These are phyloP conservation scores for Sebastes matsubarae DNA, from an alignment of 2,797 vertebrate species.

Conservation along the genomic window DNA sequence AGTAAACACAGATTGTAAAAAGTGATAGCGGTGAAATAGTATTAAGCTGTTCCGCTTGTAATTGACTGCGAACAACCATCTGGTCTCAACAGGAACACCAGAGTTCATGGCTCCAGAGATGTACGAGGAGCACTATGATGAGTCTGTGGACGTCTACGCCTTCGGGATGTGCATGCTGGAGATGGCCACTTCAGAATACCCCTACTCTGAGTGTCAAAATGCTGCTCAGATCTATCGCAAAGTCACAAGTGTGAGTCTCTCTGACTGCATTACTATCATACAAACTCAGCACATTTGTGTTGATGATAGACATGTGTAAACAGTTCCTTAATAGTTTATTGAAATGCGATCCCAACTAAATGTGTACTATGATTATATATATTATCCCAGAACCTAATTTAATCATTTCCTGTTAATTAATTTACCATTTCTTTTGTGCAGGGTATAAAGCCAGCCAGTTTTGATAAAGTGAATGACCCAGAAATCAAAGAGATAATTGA, in stretches of 20 bases:
- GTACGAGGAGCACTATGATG: conserved; percentile 98
- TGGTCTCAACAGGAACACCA: conserved; percentile 78
- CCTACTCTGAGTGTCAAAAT: conserved; percentile 97
- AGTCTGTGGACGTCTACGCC: conserved; percentile 96
- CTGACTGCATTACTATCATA: neutral
- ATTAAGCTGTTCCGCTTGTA: neutral
- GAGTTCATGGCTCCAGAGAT: conserved; percentile 94
- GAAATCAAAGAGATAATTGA: conserved; percentile 98
- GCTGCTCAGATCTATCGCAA: conserved; percentile 98
- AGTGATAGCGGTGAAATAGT: neutral
- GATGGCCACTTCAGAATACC: conserved; percentile 97
- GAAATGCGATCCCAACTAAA: neutral
- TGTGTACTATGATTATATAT: neutral
- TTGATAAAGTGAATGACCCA: conserved; percentile 94
- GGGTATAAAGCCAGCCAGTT: conserved; percentile 97
- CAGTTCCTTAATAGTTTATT: neutral
- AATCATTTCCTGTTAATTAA: neutral
- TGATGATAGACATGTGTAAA: neutral
- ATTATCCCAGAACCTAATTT: neutral
- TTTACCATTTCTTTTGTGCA: conserved; percentile 49
- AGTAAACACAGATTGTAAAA: conserved; percentile 9
- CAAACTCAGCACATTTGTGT: neutral
- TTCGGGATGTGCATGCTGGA: conserved; percentile 99
- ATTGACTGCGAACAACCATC: conserved; percentile 1
- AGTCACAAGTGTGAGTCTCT: conserved; percentile 93